Conservation (phyloP, 1,140 invertebrate species). For the Drosophila dunni region DNA sequence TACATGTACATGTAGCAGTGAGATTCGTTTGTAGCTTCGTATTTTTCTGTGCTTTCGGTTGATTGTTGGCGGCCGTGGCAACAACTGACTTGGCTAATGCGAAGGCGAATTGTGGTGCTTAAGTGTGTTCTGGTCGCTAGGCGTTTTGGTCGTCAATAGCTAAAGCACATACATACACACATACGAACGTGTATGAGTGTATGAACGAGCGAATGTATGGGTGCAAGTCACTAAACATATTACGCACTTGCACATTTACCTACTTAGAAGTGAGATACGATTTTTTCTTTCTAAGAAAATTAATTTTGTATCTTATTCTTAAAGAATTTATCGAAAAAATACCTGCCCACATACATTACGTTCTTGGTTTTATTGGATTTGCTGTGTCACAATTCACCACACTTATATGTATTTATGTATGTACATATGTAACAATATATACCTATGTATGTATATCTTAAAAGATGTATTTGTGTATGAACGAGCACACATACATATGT, state of each 20-base stretch:
- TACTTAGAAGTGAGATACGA: neutral
- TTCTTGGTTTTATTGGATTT: conserved; percentile 39
- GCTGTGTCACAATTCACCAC: conserved; percentile 45
- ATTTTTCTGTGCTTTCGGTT: conserved; percentile 69
- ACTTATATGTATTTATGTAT: conserved; percentile 34
- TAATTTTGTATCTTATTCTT: conserved; percentile 6
- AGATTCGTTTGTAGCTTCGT: conserved; percentile 76
- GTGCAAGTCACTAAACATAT: conserved; percentile 27
- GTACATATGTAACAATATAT: conserved; percentile 26
- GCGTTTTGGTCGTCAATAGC: conserved; percentile 51
- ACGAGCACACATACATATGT: conserved; percentile 21
- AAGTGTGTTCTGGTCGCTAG: conserved; percentile 55
- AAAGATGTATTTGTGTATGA: conserved; percentile 24
- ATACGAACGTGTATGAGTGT: neutral
- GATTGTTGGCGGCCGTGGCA: conserved; percentile 74
- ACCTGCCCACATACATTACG: conserved; percentile 10
- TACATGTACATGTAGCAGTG: conserved; percentile 58
- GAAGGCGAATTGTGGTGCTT: conserved; percentile 43
- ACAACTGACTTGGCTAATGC: conserved; percentile 65
- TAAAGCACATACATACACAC: conserved; percentile 26
- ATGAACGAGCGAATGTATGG: conserved; percentile 18
- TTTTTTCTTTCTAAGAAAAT: neutral
- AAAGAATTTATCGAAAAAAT: conserved; percentile 11
- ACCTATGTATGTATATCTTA: conserved; percentile 12
- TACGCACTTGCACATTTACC: conserved; percentile 42